Evolutionary conservation across 2,113 vertebrate species (phyloP).

Genomic region (Dipodomys ordii): DNA sequence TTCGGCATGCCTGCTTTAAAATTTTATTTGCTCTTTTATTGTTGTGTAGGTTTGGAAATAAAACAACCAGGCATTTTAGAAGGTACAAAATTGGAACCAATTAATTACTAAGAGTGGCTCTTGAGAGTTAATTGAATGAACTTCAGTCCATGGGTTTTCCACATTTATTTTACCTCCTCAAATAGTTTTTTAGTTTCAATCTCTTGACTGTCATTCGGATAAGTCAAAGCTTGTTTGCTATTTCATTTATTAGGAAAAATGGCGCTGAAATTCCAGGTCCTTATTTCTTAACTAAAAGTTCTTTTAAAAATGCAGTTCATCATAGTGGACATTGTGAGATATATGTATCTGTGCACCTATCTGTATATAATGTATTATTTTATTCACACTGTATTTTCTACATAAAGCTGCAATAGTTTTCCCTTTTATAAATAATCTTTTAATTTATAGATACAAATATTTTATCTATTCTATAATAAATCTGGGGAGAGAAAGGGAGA

Average conservation of each 20-base stretch:
- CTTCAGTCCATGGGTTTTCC: background rate
- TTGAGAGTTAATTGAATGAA: background rate
- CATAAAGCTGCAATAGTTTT: background rate
- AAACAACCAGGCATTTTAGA: background rate
- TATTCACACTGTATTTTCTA: background rate
- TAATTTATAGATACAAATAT: constrained; percentile 15
- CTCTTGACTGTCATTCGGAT: constrained; percentile 2
- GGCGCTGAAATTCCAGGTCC: background rate
- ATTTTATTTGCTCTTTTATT: background rate
- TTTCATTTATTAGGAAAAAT: background rate
- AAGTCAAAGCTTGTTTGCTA: background rate
- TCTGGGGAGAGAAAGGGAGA: too few relatives aligned
- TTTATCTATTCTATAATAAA: background rate
- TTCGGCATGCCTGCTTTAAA: background rate
- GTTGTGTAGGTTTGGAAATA: background rate
- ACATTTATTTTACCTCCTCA: background rate
- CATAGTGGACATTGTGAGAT: too few relatives aligned
- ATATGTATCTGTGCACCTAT: too few relatives aligned
- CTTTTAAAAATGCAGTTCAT: background rate
- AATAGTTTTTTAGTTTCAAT: constrained; percentile 5
- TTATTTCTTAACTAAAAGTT: background rate
- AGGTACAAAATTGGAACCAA: background rate
- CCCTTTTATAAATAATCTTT: background rate
- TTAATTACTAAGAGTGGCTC: background rate
- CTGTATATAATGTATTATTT: too few relatives aligned